phyloP scores from a whole-genome alignment of 1,140 invertebrate genomes.

The Trypoxylus dichotomus region DNA sequence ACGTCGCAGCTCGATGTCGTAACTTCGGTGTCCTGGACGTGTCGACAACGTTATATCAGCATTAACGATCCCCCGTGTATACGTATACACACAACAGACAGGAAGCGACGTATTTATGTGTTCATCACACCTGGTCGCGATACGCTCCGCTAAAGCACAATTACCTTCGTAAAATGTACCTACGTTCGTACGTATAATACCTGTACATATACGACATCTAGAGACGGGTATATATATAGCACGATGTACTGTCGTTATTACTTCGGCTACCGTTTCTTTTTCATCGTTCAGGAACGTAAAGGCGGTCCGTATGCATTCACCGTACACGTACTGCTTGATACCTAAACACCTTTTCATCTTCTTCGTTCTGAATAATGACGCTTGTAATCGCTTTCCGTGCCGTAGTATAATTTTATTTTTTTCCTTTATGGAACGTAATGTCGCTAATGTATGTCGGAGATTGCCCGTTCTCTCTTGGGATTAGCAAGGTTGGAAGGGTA shows the following conservation, averaged over 20 bases:
- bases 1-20: background rate
- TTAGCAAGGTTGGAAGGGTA: no score
- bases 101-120: constrained; percentile 24
- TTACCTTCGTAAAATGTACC: constrained; percentile 1
- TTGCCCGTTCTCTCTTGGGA: no score
- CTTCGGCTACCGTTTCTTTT: background rate
- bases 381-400: background rate
- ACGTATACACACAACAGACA: constrained; percentile 4
- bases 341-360: background rate
- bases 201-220: background rate
- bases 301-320: background rate
- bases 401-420: background rate
- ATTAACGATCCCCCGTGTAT: constrained; percentile 11
- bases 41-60: constrained; percentile 23
- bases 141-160: background rate
- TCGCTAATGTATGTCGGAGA: background rate
- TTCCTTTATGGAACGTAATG: background rate
- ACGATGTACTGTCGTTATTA: background rate
- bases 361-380: background rate
- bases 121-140: constrained; percentile 17
- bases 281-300: background rate
- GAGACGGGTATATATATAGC: no score
- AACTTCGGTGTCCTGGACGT: constrained; percentile 13
- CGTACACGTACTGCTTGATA: background rate
- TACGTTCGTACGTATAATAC: background rate